Evolutionary conservation across 2,113 vertebrate genomes (phyloP).

Genomic region (Laticauda laticaudata): DNA sequence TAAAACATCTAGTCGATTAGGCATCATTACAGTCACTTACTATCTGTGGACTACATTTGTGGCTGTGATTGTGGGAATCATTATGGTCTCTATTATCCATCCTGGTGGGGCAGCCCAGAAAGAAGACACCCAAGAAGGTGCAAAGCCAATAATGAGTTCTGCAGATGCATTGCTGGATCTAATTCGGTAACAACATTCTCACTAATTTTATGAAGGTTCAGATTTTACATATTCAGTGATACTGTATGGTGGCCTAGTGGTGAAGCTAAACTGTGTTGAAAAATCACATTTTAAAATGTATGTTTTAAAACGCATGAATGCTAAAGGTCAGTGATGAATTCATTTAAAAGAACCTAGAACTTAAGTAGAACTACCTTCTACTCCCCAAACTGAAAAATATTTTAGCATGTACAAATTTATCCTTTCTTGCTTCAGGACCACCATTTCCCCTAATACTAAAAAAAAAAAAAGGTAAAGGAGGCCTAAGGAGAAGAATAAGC

Average conservation of each 20-base stretch:
- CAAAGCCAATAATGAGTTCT: conserved; percentile 94
- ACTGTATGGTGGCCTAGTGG: not conserved
- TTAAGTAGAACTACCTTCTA: not conserved
- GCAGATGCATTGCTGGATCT: conserved; percentile 95
- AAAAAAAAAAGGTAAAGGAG: not conserved
- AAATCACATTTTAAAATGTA: not conserved
- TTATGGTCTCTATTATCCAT: conserved; percentile 96
- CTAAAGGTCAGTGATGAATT: not conserved
- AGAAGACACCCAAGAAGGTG: conserved; percentile 83
- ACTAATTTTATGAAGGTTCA: conserved; percentile 25
- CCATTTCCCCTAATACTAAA: not conserved
- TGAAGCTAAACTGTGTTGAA: not conserved
- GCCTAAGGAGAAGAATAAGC: not conserved
- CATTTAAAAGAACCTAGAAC: not conserved
- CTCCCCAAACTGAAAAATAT: not conserved
- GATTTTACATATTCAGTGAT: not conserved
- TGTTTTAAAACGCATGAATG: conserved; percentile 18
- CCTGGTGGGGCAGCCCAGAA: conserved; percentile 93
- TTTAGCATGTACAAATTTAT: not conserved
- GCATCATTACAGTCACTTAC: conserved; percentile 95
- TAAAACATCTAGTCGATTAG: conserved; percentile 94
- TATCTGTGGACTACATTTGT: conserved; percentile 98
- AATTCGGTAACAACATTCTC: conserved; percentile 79
- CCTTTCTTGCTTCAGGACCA: not conserved
- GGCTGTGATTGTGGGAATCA: conserved; percentile 92